A percentile compares a stretch with the other conserved stretches of the same genome.
These are phyloP conservation scores for Diaprepes abbreviatus DNA, from an alignment of 2,888 invertebrate genomes.

Conservation along the genomic window DNA sequence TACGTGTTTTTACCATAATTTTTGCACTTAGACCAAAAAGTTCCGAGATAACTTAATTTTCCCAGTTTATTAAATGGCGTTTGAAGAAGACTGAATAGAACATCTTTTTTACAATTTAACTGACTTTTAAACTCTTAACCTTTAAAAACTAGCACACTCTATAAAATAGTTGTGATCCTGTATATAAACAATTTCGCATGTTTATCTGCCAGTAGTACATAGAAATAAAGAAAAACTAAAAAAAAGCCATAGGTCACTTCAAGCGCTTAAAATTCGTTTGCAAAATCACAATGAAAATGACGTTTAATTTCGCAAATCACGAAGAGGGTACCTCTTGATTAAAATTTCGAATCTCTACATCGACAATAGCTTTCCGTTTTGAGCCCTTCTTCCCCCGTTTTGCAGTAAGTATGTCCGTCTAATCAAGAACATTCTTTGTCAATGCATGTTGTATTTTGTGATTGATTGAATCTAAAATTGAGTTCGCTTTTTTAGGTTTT, in stretches of 20 bases:
- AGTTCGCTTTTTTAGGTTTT: constrained; percentile 58
- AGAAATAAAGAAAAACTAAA: constrained; percentile 5
- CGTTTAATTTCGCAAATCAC: constrained; percentile 66
- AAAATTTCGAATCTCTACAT: constrained; percentile 64
- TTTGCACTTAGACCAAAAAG: too few relatives aligned
- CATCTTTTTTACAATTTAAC: too few relatives aligned
- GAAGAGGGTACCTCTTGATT: constrained; percentile 65
- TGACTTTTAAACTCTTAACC: too few relatives aligned
- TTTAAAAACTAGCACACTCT: too few relatives aligned
- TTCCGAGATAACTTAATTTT: too few relatives aligned
- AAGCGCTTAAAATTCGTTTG: constrained; percentile 60
- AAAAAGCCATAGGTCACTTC: constrained; percentile 1
- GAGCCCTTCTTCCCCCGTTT: constrained; percentile 58
- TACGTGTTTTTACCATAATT: too few relatives aligned
- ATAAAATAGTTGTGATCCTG: too few relatives aligned
- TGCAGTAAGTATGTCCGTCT: constrained; percentile 61
- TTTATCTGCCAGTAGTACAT: background rate
- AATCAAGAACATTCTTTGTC: constrained; percentile 66
- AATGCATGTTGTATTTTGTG: constrained; percentile 64
- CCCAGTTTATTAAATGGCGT: too few relatives aligned
- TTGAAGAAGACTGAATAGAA: too few relatives aligned
- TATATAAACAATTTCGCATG: background rate
- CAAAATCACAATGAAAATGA: constrained; percentile 64
- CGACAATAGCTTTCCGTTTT: constrained; percentile 62
- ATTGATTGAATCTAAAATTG: constrained; percentile 66